Base-by-base conservation (phyloP, 2,113 vertebrate species). In the Caracal caracal region DNA sequence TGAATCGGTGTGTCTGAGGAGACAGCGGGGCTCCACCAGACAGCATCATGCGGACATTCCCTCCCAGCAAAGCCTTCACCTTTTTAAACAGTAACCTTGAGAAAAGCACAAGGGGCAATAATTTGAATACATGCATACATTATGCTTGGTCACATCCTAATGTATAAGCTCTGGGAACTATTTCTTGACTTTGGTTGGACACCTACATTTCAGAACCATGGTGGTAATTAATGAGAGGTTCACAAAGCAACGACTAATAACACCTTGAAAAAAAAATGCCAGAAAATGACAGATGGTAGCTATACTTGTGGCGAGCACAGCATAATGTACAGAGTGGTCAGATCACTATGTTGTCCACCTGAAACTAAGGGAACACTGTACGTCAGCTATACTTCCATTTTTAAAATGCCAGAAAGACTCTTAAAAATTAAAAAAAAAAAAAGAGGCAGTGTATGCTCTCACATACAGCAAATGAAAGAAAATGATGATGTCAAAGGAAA, bases 21-120 rank as follows among this genome's bases (percentile, higher is more conserved):
- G 99, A 99, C 73, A 99, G 98, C 0, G 99, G 99, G 0, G 99
- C 99, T 22, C 99, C 99, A 16, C 99, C 99, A 5, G 99, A 99
- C 78, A 99, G 96, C 99, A 99, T 99, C 99, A 99, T 99, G 3
- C 99, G 99, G 76, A 99, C 97, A 6, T 98, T 99, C 2, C 99
- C 99, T 35, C 99, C 99, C 81, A 99, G 98, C 22, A 99, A 98
- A 0, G 99, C 98, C 97, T 99, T 99, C 28, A 99, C 99, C 96
- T 99, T 99, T 93, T 98, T 98, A 98, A 99, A 99, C 86, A 99
- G 88, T 1, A 99, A 96, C 87, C 99, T 99, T 96, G 49, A 86
- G n/a, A 65, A 86, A 93, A 94, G 24, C 43, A 0, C 84, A 84
- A 65, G 11, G 16, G 78, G 35, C 73, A 66, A 83, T 78, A 2